Percentiles rank a stretch among this genome's conserved stretches.
Evolutionary conservation across 2,888 invertebrate species (phyloP).

Genomic region (Sesia bembeciformis): DNA sequence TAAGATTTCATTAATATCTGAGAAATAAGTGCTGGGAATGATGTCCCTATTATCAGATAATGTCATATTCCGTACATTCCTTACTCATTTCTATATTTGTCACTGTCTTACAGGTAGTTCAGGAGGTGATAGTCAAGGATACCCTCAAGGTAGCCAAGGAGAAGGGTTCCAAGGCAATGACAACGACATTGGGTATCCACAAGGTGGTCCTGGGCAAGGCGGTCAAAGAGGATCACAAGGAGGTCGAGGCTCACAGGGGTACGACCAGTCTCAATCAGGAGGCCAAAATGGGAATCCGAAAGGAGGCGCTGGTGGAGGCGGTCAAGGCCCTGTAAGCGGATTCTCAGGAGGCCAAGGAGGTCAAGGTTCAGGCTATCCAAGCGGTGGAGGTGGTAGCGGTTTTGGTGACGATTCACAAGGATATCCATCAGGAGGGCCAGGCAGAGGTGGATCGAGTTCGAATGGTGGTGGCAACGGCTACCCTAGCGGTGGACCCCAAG

Average conservation of each 20-base stretch:
- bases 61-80: no score
- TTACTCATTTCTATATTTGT: no score
- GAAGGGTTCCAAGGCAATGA: conserved; percentile 21
- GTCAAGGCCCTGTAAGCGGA: neutral
- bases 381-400: neutral
- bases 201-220: conserved; percentile 10
- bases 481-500: conserved; percentile 9
- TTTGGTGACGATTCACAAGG: neutral
- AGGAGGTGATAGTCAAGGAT: conserved; percentile 9
- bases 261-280: conserved; percentile 2
- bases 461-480: conserved; percentile 6
- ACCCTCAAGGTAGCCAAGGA: conserved; percentile 15
- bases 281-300: conserved; percentile 11
- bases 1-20: no score
- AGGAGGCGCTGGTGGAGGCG: conserved; percentile 3
- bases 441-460: conserved; percentile 8
- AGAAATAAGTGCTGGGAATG: no score
- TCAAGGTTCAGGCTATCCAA: neutral
- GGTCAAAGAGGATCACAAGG: conserved; percentile 12
- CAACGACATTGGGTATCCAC: conserved; percentile 21
- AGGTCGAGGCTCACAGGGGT: conserved; percentile 10
- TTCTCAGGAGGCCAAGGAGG: neutral
- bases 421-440: conserved; percentile 6
- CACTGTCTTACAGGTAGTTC: neutral
- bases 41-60: no score